A percentile compares a stretch with the other conserved stretches of the same genome.
Evolutionary conservation across 2,888 invertebrate genomes (phyloP).

Genomic region (Glaucopsyche alexis): DNA sequence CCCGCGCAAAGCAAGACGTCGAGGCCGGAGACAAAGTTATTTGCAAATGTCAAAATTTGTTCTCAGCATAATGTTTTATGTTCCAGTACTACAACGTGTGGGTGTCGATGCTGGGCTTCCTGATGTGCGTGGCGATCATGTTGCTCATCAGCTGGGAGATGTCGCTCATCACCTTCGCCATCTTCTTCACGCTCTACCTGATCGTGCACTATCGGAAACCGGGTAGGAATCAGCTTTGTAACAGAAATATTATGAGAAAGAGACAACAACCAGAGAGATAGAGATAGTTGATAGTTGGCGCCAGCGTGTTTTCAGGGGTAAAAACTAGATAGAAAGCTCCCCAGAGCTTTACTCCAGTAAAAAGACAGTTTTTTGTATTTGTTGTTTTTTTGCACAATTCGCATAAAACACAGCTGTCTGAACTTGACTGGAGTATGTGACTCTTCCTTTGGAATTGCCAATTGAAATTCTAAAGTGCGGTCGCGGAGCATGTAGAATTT

Average conservation of each 20-base stretch:
- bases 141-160: conserved; percentile 96
- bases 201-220: conserved; percentile 96
- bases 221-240: conserved; percentile 22
- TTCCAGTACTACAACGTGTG: conserved; percentile 94
- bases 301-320: no score
- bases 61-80: neutral
- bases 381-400: no score
- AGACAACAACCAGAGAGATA: neutral
- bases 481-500: no score
- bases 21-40: no score
- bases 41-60: neutral
- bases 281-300: neutral
- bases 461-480: no score
- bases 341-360: no score
- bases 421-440: no score
- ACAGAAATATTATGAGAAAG: neutral
- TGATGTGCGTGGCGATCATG: conserved; percentile 94
- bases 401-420: no score
- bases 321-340: no score
- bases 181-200: conserved; percentile 93
- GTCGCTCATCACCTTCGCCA: conserved; percentile 93
- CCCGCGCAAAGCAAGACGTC: no score
- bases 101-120: conserved; percentile 91
- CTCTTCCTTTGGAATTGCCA: no score
- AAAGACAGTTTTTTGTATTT: no score